Evolutionary conservation across 2,888 invertebrate species (phyloP).

Genomic region (Phyllotreta cruciferae): DNA sequence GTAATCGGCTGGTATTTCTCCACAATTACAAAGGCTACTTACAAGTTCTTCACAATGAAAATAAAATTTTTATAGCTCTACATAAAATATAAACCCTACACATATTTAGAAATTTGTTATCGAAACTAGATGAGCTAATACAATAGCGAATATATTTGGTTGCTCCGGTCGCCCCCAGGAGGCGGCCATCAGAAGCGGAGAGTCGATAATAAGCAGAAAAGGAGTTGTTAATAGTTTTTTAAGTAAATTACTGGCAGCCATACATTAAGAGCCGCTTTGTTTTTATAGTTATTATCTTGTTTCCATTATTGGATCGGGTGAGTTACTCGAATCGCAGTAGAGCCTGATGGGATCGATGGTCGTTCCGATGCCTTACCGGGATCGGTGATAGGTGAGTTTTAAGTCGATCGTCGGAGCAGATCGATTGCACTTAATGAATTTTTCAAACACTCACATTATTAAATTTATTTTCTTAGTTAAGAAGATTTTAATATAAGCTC

Average conservation of each 20-base stretch:
- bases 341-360: slow-evolving; percentile 48
- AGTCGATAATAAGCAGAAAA: slow-evolving; percentile 51
- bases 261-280: slow-evolving; percentile 54
- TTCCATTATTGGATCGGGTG: slow-evolving; percentile 55
- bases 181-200: slow-evolving; percentile 34
- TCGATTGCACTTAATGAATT: not conserved
- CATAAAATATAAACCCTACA: too few relatives aligned
- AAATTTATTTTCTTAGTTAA: too few relatives aligned
- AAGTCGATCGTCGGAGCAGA: not conserved
- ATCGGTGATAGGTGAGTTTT: slow-evolving; percentile 15
- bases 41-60: too few relatives aligned
- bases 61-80: too few relatives aligned
- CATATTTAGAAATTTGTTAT: too few relatives aligned
- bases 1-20: too few relatives aligned
- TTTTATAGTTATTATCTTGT: slow-evolving; percentile 56
- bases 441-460: too few relatives aligned
- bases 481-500: too few relatives aligned
- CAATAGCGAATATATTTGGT: not conserved
- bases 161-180: slow-evolving; percentile 28
- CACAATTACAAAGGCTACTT: too few relatives aligned
- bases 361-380: slow-evolving; percentile 39
- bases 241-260: slow-evolving; percentile 51
- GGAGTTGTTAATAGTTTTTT: slow-evolving; percentile 51
- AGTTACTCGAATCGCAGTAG: slow-evolving; percentile 51
- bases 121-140: too few relatives aligned